phyloP scores from a whole-genome alignment of 2,113 vertebrate genomes.

The Solea solea region DNA sequence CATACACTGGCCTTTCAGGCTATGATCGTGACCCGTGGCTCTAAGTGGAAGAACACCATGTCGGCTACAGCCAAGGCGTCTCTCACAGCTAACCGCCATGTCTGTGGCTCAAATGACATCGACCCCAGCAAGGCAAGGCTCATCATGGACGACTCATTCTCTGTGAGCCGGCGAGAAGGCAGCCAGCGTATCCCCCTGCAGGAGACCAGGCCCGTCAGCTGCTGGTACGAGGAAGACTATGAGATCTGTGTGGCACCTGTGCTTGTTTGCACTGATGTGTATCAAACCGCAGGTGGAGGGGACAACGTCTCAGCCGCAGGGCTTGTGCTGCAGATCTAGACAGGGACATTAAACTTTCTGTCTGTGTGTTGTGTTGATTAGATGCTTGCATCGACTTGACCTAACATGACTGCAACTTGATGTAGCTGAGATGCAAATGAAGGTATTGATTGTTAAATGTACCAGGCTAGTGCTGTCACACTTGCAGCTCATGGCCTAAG shows the following conservation, averaged over 20 bases:
- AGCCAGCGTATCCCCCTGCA: slow-evolving; percentile 83
- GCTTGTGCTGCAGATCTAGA: slow-evolving; percentile 85
- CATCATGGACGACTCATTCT: slow-evolving; percentile 88
- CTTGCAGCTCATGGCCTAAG: slow-evolving; percentile 14
- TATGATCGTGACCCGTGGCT: slow-evolving; percentile 81
- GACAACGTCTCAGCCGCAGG: slow-evolving; percentile 88
- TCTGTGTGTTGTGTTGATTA: slow-evolving; percentile 16
- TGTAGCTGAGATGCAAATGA: slow-evolving; percentile 33
- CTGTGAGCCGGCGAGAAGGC: slow-evolving; percentile 80
- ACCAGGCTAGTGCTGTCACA: slow-evolving; percentile 25
- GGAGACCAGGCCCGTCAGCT: slow-evolving; percentile 83
- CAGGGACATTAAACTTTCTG: background rate
- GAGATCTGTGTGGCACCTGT: slow-evolving; percentile 87
- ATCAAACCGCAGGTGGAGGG: slow-evolving; percentile 87
- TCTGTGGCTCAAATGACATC: slow-evolving; percentile 84
- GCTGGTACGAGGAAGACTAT: slow-evolving; percentile 84
- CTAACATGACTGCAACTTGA: slow-evolving; percentile 29
- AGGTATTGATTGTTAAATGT: background rate
- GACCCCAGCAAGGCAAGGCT: slow-evolving; percentile 85
- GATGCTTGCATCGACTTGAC: slow-evolving; percentile 11
- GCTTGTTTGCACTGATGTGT: slow-evolving; percentile 87
- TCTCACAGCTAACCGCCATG: slow-evolving; percentile 87
- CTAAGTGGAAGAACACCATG: slow-evolving; percentile 88
- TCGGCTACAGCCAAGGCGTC: slow-evolving; percentile 87
- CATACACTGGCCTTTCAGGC: slow-evolving; percentile 88